Conservation (phyloP, 2,113 vertebrate genomes). For the Oophaga pumilio region DNA sequence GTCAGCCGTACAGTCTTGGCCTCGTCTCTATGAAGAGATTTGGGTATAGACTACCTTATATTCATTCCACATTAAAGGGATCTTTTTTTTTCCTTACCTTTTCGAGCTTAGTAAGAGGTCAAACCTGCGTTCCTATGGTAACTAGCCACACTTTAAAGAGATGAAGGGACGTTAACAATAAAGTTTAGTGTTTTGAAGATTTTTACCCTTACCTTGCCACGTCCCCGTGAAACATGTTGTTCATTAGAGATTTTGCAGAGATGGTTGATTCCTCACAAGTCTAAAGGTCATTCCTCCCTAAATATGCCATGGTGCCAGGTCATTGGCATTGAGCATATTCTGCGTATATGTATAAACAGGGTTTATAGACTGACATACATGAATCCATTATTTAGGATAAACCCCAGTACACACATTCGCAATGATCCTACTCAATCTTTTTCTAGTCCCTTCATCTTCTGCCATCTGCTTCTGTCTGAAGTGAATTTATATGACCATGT, state of each 20-base stretch:
- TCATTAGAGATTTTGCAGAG: neutral
- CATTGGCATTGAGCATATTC: neutral
- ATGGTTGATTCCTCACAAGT: neutral
- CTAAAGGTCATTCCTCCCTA: neutral
- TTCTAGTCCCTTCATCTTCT: slow-evolving; percentile 47
- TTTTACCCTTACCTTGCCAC: slow-evolving; percentile 47
- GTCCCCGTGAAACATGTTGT: slow-evolving; percentile 1
- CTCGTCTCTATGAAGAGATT: slow-evolving; percentile 66
- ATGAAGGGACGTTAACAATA: slow-evolving; percentile 71
- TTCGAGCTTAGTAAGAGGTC: slow-evolving; percentile 78
- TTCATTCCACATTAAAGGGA: slow-evolving; percentile 72
- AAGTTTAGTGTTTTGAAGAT: slow-evolving; percentile 65
- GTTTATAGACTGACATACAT: slow-evolving; percentile 25
- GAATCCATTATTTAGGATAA: slow-evolving; percentile 51
- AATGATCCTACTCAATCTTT: slow-evolving; percentile 58
- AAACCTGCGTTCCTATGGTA: slow-evolving; percentile 77
- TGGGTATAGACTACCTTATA: slow-evolving; percentile 70
- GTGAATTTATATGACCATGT: slow-evolving; percentile 43
- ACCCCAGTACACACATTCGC: slow-evolving; percentile 51
- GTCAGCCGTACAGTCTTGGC: slow-evolving; percentile 59
- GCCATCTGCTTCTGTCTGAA: slow-evolving; percentile 53
- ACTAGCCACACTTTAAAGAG: slow-evolving; percentile 68
- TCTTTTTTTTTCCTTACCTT: slow-evolving; percentile 68
- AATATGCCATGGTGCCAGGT: neutral
- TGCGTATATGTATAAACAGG: slow-evolving; percentile 19